Percentiles rank a stretch among this genome's conserved stretches.
Conservation (phyloP, 2,888 invertebrate genomes). For the Arrhopalites spinosus region DNA sequence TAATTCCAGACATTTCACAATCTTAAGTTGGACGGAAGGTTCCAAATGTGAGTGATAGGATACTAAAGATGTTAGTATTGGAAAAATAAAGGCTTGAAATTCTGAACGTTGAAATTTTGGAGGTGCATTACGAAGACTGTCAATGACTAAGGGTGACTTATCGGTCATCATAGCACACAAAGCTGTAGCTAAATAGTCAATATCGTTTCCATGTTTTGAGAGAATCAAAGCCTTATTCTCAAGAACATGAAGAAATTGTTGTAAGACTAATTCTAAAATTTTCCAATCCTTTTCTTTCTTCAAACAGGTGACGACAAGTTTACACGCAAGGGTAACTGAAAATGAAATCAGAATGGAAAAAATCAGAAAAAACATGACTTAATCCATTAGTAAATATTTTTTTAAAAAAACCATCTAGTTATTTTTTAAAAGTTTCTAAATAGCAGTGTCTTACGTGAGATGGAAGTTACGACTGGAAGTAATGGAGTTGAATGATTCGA, state of each 20-base stretch:
- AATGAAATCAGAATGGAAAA: too few relatives aligned
- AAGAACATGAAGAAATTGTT: constrained; percentile 79
- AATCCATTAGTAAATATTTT: too few relatives aligned
- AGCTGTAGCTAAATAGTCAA: constrained; percentile 77
- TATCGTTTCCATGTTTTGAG: constrained; percentile 75
- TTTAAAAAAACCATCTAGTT: too few relatives aligned
- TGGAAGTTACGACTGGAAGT: constrained; percentile 64
- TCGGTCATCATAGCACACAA: constrained; percentile 80
- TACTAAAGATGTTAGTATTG: constrained; percentile 81
- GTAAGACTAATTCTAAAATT: constrained; percentile 79
- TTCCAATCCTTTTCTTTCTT: constrained; percentile 82
- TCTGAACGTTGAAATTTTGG: constrained; percentile 72
- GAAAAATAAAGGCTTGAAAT: constrained; percentile 78
- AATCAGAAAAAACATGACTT: too few relatives aligned
- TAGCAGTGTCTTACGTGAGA: too few relatives aligned
- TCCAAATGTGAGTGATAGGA: constrained; percentile 78
- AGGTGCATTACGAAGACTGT: constrained; percentile 68
- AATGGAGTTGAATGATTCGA: neutral
- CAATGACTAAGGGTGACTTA: constrained; percentile 68
- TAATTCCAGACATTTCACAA: constrained; percentile 64
- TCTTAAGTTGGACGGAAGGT: constrained; percentile 58
- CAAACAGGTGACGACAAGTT: constrained; percentile 74
- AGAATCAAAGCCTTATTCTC: constrained; percentile 84
- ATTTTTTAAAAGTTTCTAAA: too few relatives aligned
- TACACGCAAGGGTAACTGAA: constrained; percentile 72